Base-by-base conservation (phyloP, 2,888 invertebrate genomes). In the Trichopoda pennipes region DNA sequence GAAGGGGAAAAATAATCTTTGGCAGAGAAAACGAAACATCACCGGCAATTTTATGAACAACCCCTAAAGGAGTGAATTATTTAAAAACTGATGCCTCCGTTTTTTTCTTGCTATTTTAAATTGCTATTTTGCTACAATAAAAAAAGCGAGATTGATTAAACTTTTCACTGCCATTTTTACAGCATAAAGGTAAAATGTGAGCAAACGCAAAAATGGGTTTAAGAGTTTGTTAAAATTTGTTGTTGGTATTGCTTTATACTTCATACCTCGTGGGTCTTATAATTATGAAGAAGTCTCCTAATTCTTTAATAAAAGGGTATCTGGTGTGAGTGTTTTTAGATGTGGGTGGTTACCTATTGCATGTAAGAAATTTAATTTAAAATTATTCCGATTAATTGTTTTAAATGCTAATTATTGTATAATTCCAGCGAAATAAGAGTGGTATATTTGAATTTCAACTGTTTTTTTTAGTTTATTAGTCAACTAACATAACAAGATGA, bases 61-160 rank as follows among this genome's bases (percentile, higher is more conserved):
- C 75, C 82, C 82, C 79, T 60, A 56, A 68, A 82, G 79, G 68
- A 68, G 61, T 68, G 51, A 23, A 75, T 79, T 82, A 68, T 79
- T 79, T 66, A 60, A 79, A 56, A 70, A 69, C 51, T 63, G 75
- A 76, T 68, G 53, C 79, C 68, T 72, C 21, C 19, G 53, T 32
- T 1, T 63, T 58, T 63, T 70, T 60, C 12, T 49, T 17, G 49
- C n/a, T n/a, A n/a, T 68, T 51, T 63, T 12, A 49, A 38, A 38
- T 38, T 38, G 12, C 21, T 12, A 38, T 32, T 66, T n/a, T 17
- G 3, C 0, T 23, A 21, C 8, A 66, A 42, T 53, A 60, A 55
- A 2, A 47, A 23, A 17, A 38, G n/a, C 8, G 61, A 79, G 79
- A 79, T 79, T 82, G 79, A 82, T 82, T 82, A 72, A 82, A 61